phyloP scores from a whole-genome alignment of 2,888 invertebrate genomes.

The Synergus itoensis region DNA sequence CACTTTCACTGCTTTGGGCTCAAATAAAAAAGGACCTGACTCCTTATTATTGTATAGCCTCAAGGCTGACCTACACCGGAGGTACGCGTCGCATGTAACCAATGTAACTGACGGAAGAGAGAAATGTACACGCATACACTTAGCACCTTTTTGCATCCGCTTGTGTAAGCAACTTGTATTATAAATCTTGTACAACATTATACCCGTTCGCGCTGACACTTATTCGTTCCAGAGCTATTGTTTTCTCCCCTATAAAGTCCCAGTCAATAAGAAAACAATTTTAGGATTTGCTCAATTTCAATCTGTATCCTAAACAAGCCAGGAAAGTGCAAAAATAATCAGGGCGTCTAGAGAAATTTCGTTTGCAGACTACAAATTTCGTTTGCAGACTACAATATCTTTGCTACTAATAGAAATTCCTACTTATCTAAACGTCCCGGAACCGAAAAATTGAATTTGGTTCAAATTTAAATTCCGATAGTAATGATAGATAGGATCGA shows the following conservation, averaged over 20 bases:
- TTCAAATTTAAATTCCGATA: neutral
- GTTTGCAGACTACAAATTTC: too few relatives aligned
- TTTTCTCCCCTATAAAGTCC: neutral
- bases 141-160: slow-evolving; percentile 74
- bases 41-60: slow-evolving; percentile 38
- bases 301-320: neutral
- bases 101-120: slow-evolving; percentile 50
- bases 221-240: slow-evolving; percentile 47
- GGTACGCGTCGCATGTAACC: slow-evolving; percentile 3
- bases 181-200: slow-evolving; percentile 49
- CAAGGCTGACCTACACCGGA: neutral
- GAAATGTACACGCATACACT: slow-evolving; percentile 68
- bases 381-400: too few relatives aligned
- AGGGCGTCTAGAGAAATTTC: too few relatives aligned
- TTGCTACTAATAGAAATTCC: too few relatives aligned
- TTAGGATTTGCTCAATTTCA: neutral
- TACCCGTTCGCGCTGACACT: slow-evolving; percentile 47
- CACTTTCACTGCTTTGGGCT: slow-evolving; percentile 55
- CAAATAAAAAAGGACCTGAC: slow-evolving; percentile 46
- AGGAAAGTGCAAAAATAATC: neutral
- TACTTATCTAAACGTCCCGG: too few relatives aligned
- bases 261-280: neutral
- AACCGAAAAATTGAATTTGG: neutral
- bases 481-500: neutral
- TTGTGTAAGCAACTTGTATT: slow-evolving; percentile 58